These are phyloP conservation scores for Drosophila virilis DNA, from an alignment of 1,140 invertebrate genomes.

Conservation along the genomic window DNA sequence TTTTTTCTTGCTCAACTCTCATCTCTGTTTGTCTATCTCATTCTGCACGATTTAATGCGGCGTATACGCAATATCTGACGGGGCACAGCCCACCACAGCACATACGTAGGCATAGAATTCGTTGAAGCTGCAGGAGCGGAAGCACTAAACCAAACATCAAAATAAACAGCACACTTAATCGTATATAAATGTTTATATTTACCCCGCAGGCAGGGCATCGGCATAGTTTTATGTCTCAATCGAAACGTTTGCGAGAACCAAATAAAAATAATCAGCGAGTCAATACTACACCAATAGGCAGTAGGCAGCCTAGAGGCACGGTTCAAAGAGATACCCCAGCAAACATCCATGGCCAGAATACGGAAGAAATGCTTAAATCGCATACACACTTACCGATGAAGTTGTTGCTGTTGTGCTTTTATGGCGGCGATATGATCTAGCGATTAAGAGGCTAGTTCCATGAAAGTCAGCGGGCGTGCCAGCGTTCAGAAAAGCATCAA, in stretches of 20 bases:
- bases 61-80: constrained; percentile 61
- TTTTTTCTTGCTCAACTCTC: constrained; percentile 33
- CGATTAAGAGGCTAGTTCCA: constrained; percentile 47
- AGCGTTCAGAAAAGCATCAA: constrained; percentile 29
- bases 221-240: constrained; percentile 81
- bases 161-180: constrained; percentile 81
- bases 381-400: constrained; percentile 6
- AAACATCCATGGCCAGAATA: constrained; percentile 23
- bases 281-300: constrained; percentile 53
- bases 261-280: constrained; percentile 82
- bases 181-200: constrained; percentile 80
- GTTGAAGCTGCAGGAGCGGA: constrained; percentile 51
- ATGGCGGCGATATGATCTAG: constrained; percentile 46
- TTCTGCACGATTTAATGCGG: constrained; percentile 69
- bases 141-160: constrained; percentile 81
- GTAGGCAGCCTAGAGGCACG: not conserved
- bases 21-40: constrained; percentile 55
- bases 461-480: constrained; percentile 34
- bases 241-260: constrained; percentile 63
- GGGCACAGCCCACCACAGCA: not conserved
- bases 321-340: constrained; percentile 13
- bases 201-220: constrained; percentile 44
- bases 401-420: constrained; percentile 29
- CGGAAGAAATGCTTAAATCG: constrained; percentile 64
- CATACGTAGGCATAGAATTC: constrained; percentile 9